Evolutionary conservation across 2,113 vertebrate species (phyloP).

Genomic region (Megaptera novaeangliae): DNA sequence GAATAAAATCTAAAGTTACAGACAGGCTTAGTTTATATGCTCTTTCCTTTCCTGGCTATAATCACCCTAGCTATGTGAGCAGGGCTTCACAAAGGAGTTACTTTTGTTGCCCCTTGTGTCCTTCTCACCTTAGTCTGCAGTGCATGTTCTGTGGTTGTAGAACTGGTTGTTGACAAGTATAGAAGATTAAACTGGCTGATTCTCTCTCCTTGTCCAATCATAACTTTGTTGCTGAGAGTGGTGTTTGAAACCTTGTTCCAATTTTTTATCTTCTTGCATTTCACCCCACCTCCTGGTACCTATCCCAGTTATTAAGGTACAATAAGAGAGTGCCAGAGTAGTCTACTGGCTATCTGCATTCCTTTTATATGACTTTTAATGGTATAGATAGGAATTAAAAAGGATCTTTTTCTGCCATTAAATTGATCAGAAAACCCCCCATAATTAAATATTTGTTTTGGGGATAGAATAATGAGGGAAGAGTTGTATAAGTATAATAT

Average conservation of each 20-base stretch:
- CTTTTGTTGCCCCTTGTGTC: background rate
- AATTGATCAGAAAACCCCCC: background rate
- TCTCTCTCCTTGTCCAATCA: background rate
- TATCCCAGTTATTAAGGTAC: background rate
- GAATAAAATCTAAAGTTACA: constrained; percentile 1
- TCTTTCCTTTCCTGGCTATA: background rate
- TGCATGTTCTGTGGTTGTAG: background rate
- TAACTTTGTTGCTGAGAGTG: background rate
- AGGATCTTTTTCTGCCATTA: background rate
- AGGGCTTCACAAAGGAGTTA: background rate
- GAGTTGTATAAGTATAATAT: background rate
- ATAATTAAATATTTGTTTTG: background rate
- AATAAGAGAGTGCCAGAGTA: background rate
- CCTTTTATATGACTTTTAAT: background rate
- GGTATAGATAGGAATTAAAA: background rate
- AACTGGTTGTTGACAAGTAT: background rate
- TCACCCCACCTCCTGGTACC: background rate
- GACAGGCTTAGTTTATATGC: background rate
- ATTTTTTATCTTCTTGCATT: background rate
- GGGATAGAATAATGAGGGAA: background rate
- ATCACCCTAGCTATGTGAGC: background rate
- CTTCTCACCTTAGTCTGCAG: background rate
- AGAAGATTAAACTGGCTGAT: background rate
- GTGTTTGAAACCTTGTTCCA: background rate
- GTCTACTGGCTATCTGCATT: background rate